These are phyloP conservation scores for Galendromus occidentalis DNA, from an alignment of 1,140 invertebrate species.

Conservation along the genomic window DNA sequence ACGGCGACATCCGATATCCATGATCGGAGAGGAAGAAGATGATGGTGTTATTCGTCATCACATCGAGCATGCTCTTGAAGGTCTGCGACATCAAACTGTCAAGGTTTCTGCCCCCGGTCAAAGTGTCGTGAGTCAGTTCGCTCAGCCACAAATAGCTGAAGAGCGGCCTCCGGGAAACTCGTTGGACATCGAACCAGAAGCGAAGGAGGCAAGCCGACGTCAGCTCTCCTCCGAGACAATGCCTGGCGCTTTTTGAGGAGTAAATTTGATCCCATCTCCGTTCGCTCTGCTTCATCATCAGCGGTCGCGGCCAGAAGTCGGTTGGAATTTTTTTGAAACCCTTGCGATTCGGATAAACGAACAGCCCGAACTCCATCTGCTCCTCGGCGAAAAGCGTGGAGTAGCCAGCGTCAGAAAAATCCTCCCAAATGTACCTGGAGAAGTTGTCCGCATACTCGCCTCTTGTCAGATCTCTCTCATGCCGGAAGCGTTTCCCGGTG, in stretches of 20 bases:
- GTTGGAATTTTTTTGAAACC: neutral
- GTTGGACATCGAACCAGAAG: neutral
- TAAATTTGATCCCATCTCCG: too few relatives aligned
- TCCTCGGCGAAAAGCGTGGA: neutral
- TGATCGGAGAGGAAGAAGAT: constrained; percentile 76
- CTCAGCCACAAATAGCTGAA: neutral
- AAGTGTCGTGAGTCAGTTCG: neutral
- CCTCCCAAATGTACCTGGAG: neutral
- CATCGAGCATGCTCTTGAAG: neutral
- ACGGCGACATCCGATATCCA: constrained; percentile 63
- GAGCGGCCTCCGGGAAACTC: neutral
- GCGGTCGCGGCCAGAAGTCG: neutral
- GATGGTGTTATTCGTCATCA: constrained; percentile 30
- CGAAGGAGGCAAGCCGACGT: constrained; percentile 13
- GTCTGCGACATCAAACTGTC: neutral
- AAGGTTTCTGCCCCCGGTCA: neutral
- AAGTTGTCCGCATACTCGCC: neutral
- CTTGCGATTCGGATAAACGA: neutral
- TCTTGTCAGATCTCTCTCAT: neutral
- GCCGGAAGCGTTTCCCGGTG: neutral
- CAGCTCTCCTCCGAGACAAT: neutral
- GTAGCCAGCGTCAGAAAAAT: neutral
- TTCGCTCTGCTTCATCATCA: neutral
- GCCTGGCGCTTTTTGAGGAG: neutral
- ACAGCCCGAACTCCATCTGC: neutral